These are phyloP conservation scores for Apotomis betuletana DNA, from an alignment of 2,888 invertebrate genomes.

Conservation along the genomic window DNA sequence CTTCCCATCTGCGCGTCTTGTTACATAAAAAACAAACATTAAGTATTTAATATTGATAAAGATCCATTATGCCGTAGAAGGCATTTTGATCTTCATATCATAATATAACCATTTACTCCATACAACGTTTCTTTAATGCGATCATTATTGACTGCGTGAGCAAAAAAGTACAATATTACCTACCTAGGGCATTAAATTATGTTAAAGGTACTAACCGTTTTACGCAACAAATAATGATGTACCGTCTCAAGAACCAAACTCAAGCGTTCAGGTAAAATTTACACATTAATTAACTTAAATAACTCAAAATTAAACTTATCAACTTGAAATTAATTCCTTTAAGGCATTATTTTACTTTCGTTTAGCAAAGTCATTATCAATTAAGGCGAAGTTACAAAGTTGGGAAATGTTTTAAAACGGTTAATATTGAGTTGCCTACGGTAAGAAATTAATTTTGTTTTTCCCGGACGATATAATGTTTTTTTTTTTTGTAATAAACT, in stretches of 20 bases:
- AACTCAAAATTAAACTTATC: conserved; percentile 39
- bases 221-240: background rate
- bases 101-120: too few relatives aligned
- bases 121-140: too few relatives aligned
- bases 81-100: too few relatives aligned
- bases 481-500: conserved; percentile 9
- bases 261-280: conserved; percentile 16
- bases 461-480: conserved; percentile 2
- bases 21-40: too few relatives aligned
- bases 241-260: background rate
- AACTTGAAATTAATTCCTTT: conserved; percentile 37
- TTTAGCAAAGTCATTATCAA: conserved; percentile 37
- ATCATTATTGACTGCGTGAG: too few relatives aligned
- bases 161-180: too few relatives aligned
- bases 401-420: conserved; percentile 19
- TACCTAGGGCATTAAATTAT: too few relatives aligned
- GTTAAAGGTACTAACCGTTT: background rate
- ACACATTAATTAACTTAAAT: conserved; percentile 33
- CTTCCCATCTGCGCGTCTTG: too few relatives aligned
- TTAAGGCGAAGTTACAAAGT: conserved; percentile 31
- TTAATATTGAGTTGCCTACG: conserved; percentile 28
- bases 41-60: too few relatives aligned
- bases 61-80: too few relatives aligned
- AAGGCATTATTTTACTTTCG: conserved; percentile 40
- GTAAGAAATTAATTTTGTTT: conserved; percentile 10